Percentiles rank a stretch among this genome's conserved stretches.
Conservation (phyloP, 1,140 invertebrate genomes). For the Pachyrhynchus sulphureomaculatus region DNA sequence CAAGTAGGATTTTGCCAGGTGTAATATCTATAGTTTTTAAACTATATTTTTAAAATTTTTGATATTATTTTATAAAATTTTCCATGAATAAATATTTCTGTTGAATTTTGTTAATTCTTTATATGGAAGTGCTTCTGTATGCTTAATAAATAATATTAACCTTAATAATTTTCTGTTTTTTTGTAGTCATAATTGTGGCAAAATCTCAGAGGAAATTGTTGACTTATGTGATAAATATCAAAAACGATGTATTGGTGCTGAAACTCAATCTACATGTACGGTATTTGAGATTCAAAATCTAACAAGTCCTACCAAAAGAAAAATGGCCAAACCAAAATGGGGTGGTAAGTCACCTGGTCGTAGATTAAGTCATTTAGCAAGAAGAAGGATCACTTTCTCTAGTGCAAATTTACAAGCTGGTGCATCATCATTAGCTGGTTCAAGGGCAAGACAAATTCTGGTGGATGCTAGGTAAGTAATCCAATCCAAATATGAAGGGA, state of each 20-base stretch:
- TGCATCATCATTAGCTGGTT: slow-evolving; percentile 28
- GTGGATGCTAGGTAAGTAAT: slow-evolving; percentile 47
- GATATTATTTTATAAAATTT: too few species aligned
- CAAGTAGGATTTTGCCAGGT: too few species aligned
- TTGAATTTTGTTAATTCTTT: too few species aligned
- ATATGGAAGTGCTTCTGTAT: too few species aligned
- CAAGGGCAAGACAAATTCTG: slow-evolving; percentile 45
- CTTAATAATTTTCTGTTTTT: too few species aligned
- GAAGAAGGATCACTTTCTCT: slow-evolving; percentile 64
- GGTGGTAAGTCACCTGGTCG: slow-evolving; percentile 65
- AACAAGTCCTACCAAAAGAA: slow-evolving; percentile 58
- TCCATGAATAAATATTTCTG: too few species aligned
- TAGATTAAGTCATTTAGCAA: slow-evolving; percentile 65
- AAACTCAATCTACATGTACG: slow-evolving; percentile 67
- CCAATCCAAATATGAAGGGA: neutral
- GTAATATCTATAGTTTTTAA: too few species aligned
- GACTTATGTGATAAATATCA: slow-evolving; percentile 58
- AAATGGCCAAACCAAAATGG: slow-evolving; percentile 55
- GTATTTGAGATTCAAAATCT: slow-evolving; percentile 57
- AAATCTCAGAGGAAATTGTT: slow-evolving; percentile 63
- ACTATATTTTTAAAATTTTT: too few species aligned
- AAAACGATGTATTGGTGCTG: slow-evolving; percentile 63
- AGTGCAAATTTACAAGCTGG: slow-evolving; percentile 52
- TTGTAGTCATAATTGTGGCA: slow-evolving; percentile 66
- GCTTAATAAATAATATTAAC: too few species aligned